Evolutionary conservation across 2,113 vertebrate species (phyloP).

Genomic region (Bubo bubo): DNA sequence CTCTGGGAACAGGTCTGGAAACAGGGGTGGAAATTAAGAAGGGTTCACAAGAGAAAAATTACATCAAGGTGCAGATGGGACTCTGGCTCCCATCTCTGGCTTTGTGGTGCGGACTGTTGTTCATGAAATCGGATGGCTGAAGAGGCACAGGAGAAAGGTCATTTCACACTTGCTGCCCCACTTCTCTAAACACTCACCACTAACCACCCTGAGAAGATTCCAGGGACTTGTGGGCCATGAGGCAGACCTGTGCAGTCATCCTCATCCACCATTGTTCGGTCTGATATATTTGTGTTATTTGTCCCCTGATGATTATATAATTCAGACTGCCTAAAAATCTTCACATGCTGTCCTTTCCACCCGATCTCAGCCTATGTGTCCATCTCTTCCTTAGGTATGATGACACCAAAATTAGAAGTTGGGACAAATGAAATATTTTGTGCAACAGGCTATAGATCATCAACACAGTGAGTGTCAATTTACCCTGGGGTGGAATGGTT

Average conservation of each 20-base stretch:
- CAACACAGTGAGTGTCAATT: neutral
- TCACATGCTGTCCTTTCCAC: neutral
- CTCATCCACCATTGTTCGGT: fast-evolving
- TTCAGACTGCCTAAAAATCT: neutral
- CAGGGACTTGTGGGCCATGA: fast-evolving
- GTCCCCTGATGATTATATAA: neutral
- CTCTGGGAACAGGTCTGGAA: neutral
- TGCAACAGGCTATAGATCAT: neutral
- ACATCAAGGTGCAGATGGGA: neutral
- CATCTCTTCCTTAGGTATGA: neutral
- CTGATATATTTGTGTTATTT: neutral
- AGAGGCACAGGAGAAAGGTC: neutral
- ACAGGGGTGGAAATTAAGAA: neutral
- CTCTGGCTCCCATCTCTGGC: neutral
- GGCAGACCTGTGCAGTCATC: neutral
- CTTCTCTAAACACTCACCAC: neutral
- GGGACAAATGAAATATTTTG: neutral
- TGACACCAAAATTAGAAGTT: neutral
- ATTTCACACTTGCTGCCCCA: neutral
- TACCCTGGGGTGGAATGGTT: fast-evolving
- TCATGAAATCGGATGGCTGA: neutral
- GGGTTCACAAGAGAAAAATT: neutral
- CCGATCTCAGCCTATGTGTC: neutral
- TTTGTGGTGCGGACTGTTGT: neutral
- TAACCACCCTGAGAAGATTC: neutral